Evolutionary conservation across 2,888 invertebrate genomes (phyloP), one percentile per base, ranked within the genome.

Genomic region (Diadegma fenestrale): DNA sequence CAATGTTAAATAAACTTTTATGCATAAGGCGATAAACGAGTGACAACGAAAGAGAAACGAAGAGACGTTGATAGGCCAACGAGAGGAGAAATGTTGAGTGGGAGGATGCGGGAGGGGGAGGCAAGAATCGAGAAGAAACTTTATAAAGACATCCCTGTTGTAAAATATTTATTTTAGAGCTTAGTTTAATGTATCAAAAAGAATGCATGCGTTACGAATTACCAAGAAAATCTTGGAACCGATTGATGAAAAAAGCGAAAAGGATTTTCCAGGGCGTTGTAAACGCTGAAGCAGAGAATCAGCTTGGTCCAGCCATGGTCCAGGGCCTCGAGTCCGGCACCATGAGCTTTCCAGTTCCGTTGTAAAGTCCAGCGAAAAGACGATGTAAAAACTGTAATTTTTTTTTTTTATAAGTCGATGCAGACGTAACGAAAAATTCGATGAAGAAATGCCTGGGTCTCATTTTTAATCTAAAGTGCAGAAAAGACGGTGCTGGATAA

Each of bases 161-260:
- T 89, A 88, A 88, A 69, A 89, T 89, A 89, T 89, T 89, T 89
- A 89, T 89, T 85, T 89, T 88, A 88, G 87, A 82, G 37, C 61
- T 84, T 89, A 86, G 87, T 72, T 64, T 84, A 58, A 81, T 77
- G 68, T 76, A 82, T 82, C 77, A 75, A 75, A 84, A 58, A 63
- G 77, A n/a, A 51, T 75, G 75, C 63, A 64, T 80, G 77, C 41
- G 61, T 51, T 51, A 22, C n/a, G 61, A 63, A 78, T 64, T 68
- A 17, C 51, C 43, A 78, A 71, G 63, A 73, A 66, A 82, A 69
- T 43, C 66, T 43, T 33, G 41, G 19, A 51, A 2, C 48, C 19
- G 73, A 58, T 43, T 48, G 64, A 48, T 17, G 68, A 75, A 75
- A 69, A 69, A 41, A 22, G 48, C 63, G 58, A 58, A 19, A 48